Evolutionary conservation across 1,140 invertebrate genomes (phyloP), one percentile per base, ranked within the genome.

Genomic region (Lepidurus packardi): DNA sequence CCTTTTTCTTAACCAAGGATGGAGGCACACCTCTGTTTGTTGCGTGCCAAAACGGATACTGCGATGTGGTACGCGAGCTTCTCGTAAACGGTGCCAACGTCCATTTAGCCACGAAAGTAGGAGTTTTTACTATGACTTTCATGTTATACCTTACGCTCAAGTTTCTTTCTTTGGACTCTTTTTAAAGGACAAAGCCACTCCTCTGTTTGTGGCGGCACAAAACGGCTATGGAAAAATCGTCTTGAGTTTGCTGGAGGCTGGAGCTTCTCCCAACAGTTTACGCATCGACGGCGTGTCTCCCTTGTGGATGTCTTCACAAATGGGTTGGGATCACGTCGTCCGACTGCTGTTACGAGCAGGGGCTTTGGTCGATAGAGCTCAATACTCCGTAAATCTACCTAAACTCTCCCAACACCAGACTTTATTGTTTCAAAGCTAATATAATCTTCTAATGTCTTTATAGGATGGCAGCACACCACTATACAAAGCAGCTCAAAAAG

Each of bases 401-500:
- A 85, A 85, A 73, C 73, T 24, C 42, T 74, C 25, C 44, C 5
- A 16, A 16, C n/a, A 74, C 1, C 9, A 24, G 75, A 34, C 24
- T 9, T 44, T 24, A 77, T 16, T 42, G 74, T 74, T 79, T 53
- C 65, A 8, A 74, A 73, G 21, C 34, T 41, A 78, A 25, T 21
- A 16, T 11, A 43, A 73, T 43, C 41, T 77, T 81, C 82, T 80
- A 79, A 81, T 74, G 80, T 74, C 73, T 78, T 87, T 88, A 43
- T 84, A 93, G 91, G 93, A 97, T 86, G 95, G 95, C 16, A 94
- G 93, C 25, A 96, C 95, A 1, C 91, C 95, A 6, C 85, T 98
- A 41, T 97, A 96, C 84, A 97, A 97, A 86, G 95, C 95, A 2
- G 90, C 93, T 34, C 95, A 97, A 84, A 97, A 97, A 86, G 95